Base-by-base conservation (phyloP, 2,797 vertebrate species). In the Chrysocyon brachyurus region DNA sequence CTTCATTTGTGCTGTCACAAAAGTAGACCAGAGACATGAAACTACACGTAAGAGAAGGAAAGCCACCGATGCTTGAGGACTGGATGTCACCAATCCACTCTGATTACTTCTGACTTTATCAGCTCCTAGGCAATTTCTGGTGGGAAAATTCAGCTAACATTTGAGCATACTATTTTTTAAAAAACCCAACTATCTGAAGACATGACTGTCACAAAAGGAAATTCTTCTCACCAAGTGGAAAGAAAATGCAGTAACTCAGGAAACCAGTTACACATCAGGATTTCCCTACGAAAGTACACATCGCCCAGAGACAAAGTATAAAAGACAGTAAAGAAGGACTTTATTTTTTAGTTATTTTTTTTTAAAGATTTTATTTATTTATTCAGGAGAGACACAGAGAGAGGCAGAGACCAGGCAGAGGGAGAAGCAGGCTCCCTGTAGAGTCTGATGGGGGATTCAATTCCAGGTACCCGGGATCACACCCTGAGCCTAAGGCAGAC, bases 261-360 rank as follows among this genome's bases (percentile, higher is more conserved):
- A 77, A 33, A 49, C 19, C 78, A 33, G 75, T n/a, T 22, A 52
- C 52, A 66, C 7, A 59, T 33, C 33, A 21, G 19, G 17, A 61
- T 21, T 49, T 79, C 24, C 28, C 26, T 56, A 14, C 36, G 8
- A 31, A 59, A 54, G 22, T 26, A 16, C 4, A 31, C 5, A 6
- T 0, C 12, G 33, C 11, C 9, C n/a, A 63, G 0, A 40, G 15
- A 73, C 16, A 5, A 5, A 1, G 19, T 7, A 5, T 33, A 86
- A 78, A 73, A 57, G 6, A 22, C 31, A 40, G 40, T 46, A 26
- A 33, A 70, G 5, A 86, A 46, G 61, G 12, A 36, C 33, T 82
- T 66, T 33, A 46, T 46, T 46, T 46, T 46, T 46, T 46, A 46
- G 40, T 46, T 46, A 46, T 46, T 46, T 7, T 8, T 8, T 46